Evolutionary conservation across 2,888 invertebrate genomes (phyloP), one percentile per base, ranked within the genome.

Genomic region (Boloria euphrosyne): DNA sequence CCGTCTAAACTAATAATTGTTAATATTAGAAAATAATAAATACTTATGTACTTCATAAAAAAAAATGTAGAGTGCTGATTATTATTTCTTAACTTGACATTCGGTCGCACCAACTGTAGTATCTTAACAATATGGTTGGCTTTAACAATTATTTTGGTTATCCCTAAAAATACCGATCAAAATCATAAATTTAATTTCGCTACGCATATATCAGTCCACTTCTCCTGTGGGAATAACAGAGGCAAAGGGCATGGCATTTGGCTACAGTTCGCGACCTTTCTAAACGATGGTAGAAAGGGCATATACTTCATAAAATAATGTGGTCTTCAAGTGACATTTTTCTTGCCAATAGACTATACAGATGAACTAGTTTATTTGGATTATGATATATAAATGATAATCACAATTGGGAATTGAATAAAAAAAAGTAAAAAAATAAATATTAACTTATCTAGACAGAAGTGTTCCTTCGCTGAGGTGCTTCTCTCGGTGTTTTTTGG

Each of bases 221-320:
- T 67, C 61, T 72, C 74, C 74, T 72, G 47, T 76, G 80, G 79
- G 76, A 74, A 16, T 70, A 74, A 64, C 68, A 70, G 71, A 74
- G 80, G 75, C 84, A 89, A 90, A 90, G 90, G 87, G 77, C 85
- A 72, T 78, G 90, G 81, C 88, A 89, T 90, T 90, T 86, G 83
- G 76, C 79, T 77, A 75, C 76, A 79, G 86, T 84, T 84, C 83
- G 73, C 76, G 81, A 83, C 89, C 89, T 89, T 89, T 89, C 73
- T 69, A 69, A 78, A 79, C 78, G 82, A 75, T 66, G 31, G 80
- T 76, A 73, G 74, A 89, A 89, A 88, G 88, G 87, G 81, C 87
- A 76, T 68, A 75, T 75, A 78, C 79, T 78, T 79, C 75, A 86
- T 86, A 79, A 82, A 85, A 85, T 81, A 77, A 76, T 81, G 80